Percentiles rank a stretch among this genome's conserved stretches.
These are phyloP conservation scores for Rhagium mordax DNA, from an alignment of 2,888 invertebrate genomes.

Conservation along the genomic window DNA sequence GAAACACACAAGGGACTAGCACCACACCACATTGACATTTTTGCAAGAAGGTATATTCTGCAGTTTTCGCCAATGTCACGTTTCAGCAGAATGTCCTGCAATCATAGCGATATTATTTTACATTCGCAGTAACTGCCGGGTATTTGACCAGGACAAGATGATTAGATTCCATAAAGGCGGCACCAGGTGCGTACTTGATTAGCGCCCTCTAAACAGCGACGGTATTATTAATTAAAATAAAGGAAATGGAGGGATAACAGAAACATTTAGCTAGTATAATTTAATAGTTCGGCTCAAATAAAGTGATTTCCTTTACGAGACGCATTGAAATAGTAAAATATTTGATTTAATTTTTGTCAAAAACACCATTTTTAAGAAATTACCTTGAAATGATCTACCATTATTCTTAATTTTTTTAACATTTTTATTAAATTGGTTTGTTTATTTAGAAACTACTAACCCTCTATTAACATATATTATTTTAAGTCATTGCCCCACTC, in stretches of 20 bases:
- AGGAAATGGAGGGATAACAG: slow-evolving; percentile 10
- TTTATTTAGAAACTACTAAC: no score
- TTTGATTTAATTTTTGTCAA: not conserved
- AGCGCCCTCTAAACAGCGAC: not conserved
- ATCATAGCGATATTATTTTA: slow-evolving; percentile 58
- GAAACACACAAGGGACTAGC: no score
- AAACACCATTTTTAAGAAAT: not conserved
- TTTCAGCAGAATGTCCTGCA: slow-evolving; percentile 55
- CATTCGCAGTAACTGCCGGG: slow-evolving; percentile 55
- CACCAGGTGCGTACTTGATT: slow-evolving; percentile 39
- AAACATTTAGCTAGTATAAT: slow-evolving; percentile 15
- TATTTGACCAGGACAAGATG: slow-evolving; percentile 38
- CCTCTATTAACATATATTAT: no score
- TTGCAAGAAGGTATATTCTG: slow-evolving; percentile 17
- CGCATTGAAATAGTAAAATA: no score
- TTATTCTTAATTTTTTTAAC: no score
- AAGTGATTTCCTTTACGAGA: no score
- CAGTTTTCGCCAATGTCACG: slow-evolving; percentile 55
- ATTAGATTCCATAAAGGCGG: slow-evolving; percentile 45
- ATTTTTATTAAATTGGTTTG: no score
- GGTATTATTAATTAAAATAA: not conserved
- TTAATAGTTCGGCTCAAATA: not conserved
- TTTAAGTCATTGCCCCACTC: no score
- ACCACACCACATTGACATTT: no score
- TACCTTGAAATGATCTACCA: no score